These are phyloP conservation scores for Ascidia mentula DNA, from an alignment of 23 tunicate species.

Conservation along the genomic window DNA sequence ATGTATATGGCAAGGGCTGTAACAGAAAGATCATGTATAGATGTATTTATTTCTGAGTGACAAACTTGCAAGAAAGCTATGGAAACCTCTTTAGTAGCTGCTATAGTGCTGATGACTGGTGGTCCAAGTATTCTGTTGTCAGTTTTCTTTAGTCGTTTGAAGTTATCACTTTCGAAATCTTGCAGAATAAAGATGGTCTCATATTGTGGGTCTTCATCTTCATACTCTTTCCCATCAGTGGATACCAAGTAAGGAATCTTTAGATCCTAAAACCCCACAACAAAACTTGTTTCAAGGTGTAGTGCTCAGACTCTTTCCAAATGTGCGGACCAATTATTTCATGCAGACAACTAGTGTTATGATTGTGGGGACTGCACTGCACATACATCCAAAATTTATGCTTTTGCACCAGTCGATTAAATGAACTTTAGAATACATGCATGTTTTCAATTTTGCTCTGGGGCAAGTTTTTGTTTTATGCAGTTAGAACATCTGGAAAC, in stretches of 20 bases:
- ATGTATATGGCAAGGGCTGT: slow-evolving; percentile 85
- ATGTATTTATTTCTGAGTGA: background rate
- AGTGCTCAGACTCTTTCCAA: background rate
- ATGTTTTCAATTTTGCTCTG: too few species aligned
- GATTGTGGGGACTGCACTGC: too few species aligned
- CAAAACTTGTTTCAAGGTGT: background rate
- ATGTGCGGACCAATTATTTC: too few species aligned
- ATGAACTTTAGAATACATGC: too few species aligned
- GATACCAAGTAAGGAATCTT: slow-evolving; percentile 62
- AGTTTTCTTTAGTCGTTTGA: slow-evolving; percentile 40
- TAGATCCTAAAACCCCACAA: slow-evolving; percentile 36
- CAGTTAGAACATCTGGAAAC: too few species aligned
- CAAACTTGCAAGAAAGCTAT: background rate
- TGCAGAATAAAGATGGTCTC: slow-evolving; percentile 86
- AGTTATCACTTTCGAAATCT: slow-evolving; percentile 72
- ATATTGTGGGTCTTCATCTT: slow-evolving; percentile 69
- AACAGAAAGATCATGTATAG: background rate
- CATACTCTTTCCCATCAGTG: slow-evolving; percentile 68
- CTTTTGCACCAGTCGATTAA: too few species aligned
- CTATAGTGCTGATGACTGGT: slow-evolving; percentile 61
- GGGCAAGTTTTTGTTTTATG: too few species aligned
- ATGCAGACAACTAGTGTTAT: too few species aligned
- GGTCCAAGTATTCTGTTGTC: slow-evolving; percentile 73
- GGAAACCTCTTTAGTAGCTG: slow-evolving; percentile 58
- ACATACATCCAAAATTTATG: too few species aligned